Conservation (phyloP, 2,113 vertebrate species). For the Catharus fuscescens region DNA sequence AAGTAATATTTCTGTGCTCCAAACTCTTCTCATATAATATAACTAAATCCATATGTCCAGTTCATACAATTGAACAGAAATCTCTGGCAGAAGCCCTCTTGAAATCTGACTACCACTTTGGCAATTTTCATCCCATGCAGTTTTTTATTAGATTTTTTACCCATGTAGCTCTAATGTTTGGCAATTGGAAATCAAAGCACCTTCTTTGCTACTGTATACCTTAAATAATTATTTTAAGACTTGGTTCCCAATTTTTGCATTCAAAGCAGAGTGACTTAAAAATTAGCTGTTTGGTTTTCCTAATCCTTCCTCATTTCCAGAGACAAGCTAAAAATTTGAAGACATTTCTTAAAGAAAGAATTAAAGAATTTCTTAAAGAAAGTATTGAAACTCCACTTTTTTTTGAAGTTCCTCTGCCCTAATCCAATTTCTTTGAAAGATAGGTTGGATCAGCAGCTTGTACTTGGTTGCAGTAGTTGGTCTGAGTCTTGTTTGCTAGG, state of each 20-base stretch:
- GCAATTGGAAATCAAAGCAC: not conserved
- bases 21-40: not conserved
- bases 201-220: not conserved
- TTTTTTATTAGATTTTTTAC: not conserved
- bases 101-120: not conserved
- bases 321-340: not conserved
- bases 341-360: not conserved
- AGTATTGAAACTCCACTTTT: not conserved
- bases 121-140: not conserved
- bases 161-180: not conserved
- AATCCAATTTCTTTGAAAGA: not conserved
- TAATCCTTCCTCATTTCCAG: not conserved
- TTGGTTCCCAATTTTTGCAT: not conserved
- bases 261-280: not conserved
- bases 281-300: not conserved
- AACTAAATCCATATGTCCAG: conserved; percentile 15
- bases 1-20: not conserved
- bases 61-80: not conserved
- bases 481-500: not conserved
- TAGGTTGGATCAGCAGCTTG: not conserved
- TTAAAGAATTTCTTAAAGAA: too few relatives aligned
- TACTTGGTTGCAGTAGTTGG: not conserved
- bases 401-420: not conserved
- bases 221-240: not conserved
- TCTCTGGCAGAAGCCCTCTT: not conserved